Evolutionary conservation across 2,888 invertebrate genomes (phyloP).

Genomic region (Cheilosia scutellata): DNA sequence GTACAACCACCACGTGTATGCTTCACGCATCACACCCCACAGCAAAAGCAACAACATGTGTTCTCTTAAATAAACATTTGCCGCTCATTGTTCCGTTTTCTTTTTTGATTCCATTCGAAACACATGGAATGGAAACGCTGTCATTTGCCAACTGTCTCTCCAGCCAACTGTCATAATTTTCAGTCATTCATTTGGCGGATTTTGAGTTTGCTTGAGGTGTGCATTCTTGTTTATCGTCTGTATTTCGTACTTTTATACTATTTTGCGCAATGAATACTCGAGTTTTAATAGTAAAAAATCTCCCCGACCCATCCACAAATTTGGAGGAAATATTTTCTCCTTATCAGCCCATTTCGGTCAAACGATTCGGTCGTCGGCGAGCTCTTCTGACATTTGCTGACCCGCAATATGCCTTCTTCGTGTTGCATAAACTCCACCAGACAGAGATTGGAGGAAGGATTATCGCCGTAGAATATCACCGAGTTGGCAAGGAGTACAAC

Average conservation of each 20-base stretch:
- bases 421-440: conserved; percentile 59
- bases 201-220: conserved; percentile 4
- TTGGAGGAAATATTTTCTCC: conserved; percentile 39
- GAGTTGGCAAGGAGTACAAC: conserved; percentile 1
- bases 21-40: no score
- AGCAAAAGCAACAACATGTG: no score
- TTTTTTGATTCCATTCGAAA: not conserved
- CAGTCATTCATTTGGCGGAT: not conserved
- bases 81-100: not conserved
- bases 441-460: conserved; percentile 38
- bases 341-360: conserved; percentile 19
- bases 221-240: not conserved
- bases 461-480: conserved; percentile 52
- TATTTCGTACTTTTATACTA: not conserved
- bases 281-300: conserved; percentile 51
- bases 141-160: no score
- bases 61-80: not conserved
- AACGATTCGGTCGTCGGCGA: conserved; percentile 57
- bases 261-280: conserved; percentile 32
- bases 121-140: not conserved
- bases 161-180: not conserved
- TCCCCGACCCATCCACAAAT: conserved; percentile 22
- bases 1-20: no score
- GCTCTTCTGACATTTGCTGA: conserved; percentile 52
- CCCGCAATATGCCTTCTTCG: conserved; percentile 41